A percentile compares a stretch with the other conserved stretches of the same genome.
Evolutionary conservation across 2,888 invertebrate genomes (phyloP).

Genomic region (Drosophila conformis): DNA sequence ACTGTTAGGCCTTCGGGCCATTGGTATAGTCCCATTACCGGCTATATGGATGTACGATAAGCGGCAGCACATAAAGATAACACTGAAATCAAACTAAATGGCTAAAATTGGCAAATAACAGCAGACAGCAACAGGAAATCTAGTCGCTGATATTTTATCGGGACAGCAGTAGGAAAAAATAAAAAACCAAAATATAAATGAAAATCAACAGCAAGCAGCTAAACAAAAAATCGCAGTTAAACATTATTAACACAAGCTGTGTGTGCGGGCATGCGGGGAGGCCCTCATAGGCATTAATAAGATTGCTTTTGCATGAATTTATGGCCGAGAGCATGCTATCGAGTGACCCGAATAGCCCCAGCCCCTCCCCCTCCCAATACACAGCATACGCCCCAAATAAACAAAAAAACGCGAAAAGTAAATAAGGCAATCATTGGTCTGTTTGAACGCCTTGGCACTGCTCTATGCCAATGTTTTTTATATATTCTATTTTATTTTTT

Average conservation of each 20-base stretch:
- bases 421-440: constrained; percentile 38
- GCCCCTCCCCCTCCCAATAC: not conserved
- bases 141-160: constrained; percentile 64
- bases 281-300: constrained; percentile 75
- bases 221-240: constrained; percentile 77
- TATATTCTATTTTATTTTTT: constrained; percentile 13
- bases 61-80: constrained; percentile 76
- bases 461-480: constrained; percentile 15
- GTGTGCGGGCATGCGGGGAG: constrained; percentile 16
- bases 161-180: constrained; percentile 22
- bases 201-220: constrained; percentile 13
- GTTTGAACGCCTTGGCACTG: not conserved
- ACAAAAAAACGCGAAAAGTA: constrained; percentile 37
- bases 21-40: constrained; percentile 70
- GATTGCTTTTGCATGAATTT: constrained; percentile 80
- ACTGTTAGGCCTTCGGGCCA: constrained; percentile 28
- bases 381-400: constrained; percentile 20
- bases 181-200: not conserved
- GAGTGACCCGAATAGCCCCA: constrained; percentile 41
- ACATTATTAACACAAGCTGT: constrained; percentile 76
- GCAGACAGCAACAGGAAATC: constrained; percentile 73
- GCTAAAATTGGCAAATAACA: constrained; percentile 73
- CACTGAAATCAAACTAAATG: constrained; percentile 78
- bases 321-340: constrained; percentile 54
- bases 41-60: constrained; percentile 61